phyloP scores from a whole-genome alignment of 2,797 vertebrate genomes.

The Schizopygopsis pylzovi region DNA sequence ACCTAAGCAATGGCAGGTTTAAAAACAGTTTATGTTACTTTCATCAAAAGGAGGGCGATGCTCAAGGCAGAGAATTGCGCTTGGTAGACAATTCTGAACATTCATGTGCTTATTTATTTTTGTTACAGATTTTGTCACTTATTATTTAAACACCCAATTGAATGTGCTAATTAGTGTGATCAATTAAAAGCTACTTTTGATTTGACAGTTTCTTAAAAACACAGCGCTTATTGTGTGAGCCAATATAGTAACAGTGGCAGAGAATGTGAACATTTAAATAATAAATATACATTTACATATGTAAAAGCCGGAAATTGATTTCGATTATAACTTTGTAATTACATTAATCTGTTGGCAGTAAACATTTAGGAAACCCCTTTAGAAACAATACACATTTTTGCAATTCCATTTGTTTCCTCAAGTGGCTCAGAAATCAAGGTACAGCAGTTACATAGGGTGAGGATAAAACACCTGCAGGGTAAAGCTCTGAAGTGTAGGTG shows the following conservation, averaged over 20 bases:
- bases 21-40: neutral
- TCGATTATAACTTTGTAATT: neutral
- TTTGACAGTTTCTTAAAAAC: neutral
- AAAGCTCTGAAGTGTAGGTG: neutral
- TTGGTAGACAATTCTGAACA: neutral
- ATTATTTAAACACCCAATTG: neutral
- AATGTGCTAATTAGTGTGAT: neutral
- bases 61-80: neutral
- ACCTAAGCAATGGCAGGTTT: conserved; percentile 14
- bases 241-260: neutral
- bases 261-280: neutral
- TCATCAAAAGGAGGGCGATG: neutral
- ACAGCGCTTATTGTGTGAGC: neutral
- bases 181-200: neutral
- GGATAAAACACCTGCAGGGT: neutral
- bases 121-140: neutral
- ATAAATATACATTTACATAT: neutral
- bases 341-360: neutral
- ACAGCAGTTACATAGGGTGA: neutral
- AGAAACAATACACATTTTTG: neutral
- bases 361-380: neutral
- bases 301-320: neutral
- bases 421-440: neutral
- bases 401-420: neutral
- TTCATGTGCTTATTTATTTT: neutral